A percentile compares a stretch with the other conserved stretches of the same genome.
These are phyloP conservation scores for Seriola dumerili DNA, from an alignment of 2,113 vertebrate genomes.

Conservation along the genomic window DNA sequence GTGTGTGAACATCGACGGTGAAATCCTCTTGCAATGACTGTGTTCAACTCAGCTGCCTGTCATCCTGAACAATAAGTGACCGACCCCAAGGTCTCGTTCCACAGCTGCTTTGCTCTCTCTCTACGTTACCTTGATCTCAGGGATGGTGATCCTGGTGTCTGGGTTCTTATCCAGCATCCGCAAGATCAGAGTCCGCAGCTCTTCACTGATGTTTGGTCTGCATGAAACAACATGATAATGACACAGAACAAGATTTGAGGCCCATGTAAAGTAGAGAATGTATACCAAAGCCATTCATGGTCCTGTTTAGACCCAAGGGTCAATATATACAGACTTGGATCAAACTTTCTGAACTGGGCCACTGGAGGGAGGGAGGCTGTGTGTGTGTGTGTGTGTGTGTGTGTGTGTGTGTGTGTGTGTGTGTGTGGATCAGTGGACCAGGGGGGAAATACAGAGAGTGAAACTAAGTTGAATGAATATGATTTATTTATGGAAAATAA, in stretches of 20 bases:
- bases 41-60: not conserved
- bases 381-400: no score
- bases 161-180: constrained; percentile 96
- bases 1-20: not conserved
- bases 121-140: constrained; percentile 92
- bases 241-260: no score
- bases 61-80: not conserved
- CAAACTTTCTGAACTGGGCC: no score
- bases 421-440: no score
- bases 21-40: not conserved
- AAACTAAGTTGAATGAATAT: no score
- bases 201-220: constrained; percentile 89
- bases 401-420: no score
- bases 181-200: constrained; percentile 90
- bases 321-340: no score
- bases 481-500: no score
- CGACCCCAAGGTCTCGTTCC: not conserved
- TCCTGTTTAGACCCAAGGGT: not conserved
- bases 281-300: not conserved
- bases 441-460: no score
- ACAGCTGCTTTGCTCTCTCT: not conserved
- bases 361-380: no score
- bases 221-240: not conserved
- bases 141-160: constrained; percentile 91
- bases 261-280: not conserved